Evolutionary conservation across 2,888 invertebrate species (phyloP).

Genomic region (Dione juno): DNA sequence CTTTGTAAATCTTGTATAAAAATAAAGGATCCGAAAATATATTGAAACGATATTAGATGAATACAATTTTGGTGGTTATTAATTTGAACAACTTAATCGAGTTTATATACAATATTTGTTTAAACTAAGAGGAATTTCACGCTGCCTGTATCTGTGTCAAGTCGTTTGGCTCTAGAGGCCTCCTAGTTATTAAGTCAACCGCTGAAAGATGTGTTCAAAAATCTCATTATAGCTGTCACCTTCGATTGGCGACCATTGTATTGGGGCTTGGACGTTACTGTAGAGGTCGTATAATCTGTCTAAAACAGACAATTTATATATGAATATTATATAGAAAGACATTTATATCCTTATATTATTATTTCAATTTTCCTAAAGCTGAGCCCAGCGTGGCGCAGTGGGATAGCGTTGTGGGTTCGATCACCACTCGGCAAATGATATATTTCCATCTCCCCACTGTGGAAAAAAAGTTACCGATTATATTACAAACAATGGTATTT

Average conservation of each 20-base stretch:
- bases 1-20: background rate
- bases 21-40: background rate
- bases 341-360: no score
- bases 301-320: no score
- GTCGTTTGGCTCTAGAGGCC: constrained; percentile 15
- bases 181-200: constrained; percentile 32
- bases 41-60: no score
- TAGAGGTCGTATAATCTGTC: background rate
- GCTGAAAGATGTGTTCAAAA: constrained; percentile 24
- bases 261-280: background rate
- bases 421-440: no score
- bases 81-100: background rate
- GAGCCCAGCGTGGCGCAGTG: no score
- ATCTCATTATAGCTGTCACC: constrained; percentile 9
- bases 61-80: background rate
- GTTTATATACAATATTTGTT: constrained; percentile 10
- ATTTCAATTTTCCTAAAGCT: no score
- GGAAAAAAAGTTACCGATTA: no score
- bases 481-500: no score
- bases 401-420: no score
- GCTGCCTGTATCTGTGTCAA: constrained; percentile 23
- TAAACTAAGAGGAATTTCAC: constrained; percentile 21
- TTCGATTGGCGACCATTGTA: background rate
- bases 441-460: no score
- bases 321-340: no score